These are phyloP conservation scores for Drosophila mercatorum DNA, from an alignment of 2,888 invertebrate genomes.

Conservation along the genomic window DNA sequence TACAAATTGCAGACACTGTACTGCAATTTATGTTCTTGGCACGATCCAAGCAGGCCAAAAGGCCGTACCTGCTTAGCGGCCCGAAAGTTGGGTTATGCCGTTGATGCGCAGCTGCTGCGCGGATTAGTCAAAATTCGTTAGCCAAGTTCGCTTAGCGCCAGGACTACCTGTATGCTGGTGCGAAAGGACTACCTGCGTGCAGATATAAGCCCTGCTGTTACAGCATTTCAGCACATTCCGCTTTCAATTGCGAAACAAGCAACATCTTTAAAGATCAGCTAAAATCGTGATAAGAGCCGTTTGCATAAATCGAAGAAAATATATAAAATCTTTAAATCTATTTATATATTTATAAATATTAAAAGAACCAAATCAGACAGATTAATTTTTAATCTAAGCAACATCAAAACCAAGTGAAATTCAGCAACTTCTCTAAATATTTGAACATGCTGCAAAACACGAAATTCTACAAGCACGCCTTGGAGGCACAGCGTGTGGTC, in stretches of 20 bases:
- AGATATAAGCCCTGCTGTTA: slow-evolving; percentile 26
- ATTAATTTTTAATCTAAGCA: too few species aligned
- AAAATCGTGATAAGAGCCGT: not conserved
- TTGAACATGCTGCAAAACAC: slow-evolving; percentile 49
- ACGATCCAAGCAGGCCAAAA: slow-evolving; percentile 44
- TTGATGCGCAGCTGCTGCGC: slow-evolving; percentile 23
- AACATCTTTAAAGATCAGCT: slow-evolving; percentile 9
- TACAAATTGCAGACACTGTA: slow-evolving; percentile 70
- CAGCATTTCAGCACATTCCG: slow-evolving; percentile 24
- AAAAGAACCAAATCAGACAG: not conserved
- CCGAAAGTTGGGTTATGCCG: slow-evolving; percentile 12
- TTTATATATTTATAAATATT: too few species aligned
- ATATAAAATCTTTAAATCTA: not conserved
- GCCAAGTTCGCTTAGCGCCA: slow-evolving; percentile 8
- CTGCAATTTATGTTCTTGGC: slow-evolving; percentile 55
- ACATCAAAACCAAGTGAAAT: too few species aligned
- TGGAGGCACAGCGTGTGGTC: slow-evolving; percentile 39
- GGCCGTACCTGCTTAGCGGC: slow-evolving; percentile 8
- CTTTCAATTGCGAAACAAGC: slow-evolving; percentile 19
- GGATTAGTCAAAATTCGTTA: slow-evolving; percentile 25
- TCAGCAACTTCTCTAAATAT: too few species aligned
- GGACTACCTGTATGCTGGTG: slow-evolving; percentile 19
- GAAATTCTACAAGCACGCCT: slow-evolving; percentile 44
- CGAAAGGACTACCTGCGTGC: slow-evolving; percentile 14
- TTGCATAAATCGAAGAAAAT: not conserved